Base-by-base conservation (phyloP, 2,113 vertebrate genomes). In the Genyomyrus donnyi region DNA sequence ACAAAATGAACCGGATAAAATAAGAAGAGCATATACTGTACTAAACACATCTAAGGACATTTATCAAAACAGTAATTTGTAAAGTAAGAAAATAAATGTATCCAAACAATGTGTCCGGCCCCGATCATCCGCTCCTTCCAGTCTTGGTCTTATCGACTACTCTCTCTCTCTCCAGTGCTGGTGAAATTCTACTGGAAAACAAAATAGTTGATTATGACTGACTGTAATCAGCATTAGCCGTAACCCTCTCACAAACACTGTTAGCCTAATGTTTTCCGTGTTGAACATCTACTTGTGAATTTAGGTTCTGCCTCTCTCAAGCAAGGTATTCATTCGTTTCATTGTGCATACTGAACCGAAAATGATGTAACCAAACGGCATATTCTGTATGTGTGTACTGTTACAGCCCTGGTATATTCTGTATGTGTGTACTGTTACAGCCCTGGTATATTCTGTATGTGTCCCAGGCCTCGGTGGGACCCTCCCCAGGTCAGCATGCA, bases 381-480 rank as follows among this genome's bases (percentile, higher is more conserved):
- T 21, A 24, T 87, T 27, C 49, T 93, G 39, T 92, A 39, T 89
- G 87, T 88, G 83, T 27, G 35, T 35, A 35, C 35, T 35, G 24
- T 31, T 70, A 70, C 62, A 13, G 62, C 62, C 62, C n/a, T 70
- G 0, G 1, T 48, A 31, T 21, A 24, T 87, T 27, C 85, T 93
- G 39, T 92, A 39, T 89, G 87, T 88, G 83, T 27, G 58, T 66
- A 10, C 58, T 3, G n/a, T 31, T 70, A 70, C 62, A 31, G 62
- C 62, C 62, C 27, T 70, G 0, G 1, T 48, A 35, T 21, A 24
- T 87, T 27, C 49, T 93, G 39, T 92, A 27, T 89, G 87, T 88
- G 83, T 31, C 2, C 89, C 93, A 99, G 98, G 93, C 95, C 5
- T 96, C 97, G 13, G 94, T 91, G 87, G 93, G 53, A 3, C 91